These are phyloP conservation scores for Epinephelus malabaricus DNA, from an alignment of 2,797 vertebrate species.

Conservation along the genomic window DNA sequence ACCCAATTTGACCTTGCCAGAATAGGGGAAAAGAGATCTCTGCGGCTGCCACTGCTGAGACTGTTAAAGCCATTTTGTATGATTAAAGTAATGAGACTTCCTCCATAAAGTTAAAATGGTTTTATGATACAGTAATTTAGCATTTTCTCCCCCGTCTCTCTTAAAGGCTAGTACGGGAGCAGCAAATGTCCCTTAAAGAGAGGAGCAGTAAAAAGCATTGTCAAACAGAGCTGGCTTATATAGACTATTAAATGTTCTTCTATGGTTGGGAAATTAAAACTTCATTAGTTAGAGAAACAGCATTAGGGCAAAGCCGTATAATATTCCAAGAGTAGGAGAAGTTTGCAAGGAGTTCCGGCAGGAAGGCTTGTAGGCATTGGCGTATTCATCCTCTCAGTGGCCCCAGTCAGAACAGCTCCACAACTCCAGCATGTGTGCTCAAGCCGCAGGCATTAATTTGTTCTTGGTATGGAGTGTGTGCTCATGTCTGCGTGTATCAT, in stretches of 20 bases:
- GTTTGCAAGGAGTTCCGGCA: constrained; percentile 58
- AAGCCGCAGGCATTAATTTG: constrained; percentile 64
- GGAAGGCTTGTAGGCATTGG: constrained; percentile 68
- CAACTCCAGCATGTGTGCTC: constrained; percentile 65
- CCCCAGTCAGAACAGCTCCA: constrained; percentile 59
- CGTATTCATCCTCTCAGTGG: constrained; percentile 67
- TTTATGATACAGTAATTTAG: constrained; percentile 79
- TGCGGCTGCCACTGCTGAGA: constrained; percentile 66
- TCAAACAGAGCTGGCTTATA: constrained; percentile 60
- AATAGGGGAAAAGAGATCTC: constrained; percentile 47
- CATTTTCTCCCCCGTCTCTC: constrained; percentile 63
- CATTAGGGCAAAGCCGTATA: constrained; percentile 48
- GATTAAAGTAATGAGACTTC: constrained; percentile 82
- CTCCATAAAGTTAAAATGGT: constrained; percentile 77
- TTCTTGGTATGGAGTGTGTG: constrained; percentile 49
- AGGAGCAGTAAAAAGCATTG: constrained; percentile 68
- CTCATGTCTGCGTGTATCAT: constrained; percentile 35
- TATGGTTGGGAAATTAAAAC: constrained; percentile 74
- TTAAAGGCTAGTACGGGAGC: constrained; percentile 68
- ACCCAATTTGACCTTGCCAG: constrained; percentile 76
- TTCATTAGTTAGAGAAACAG: constrained; percentile 77
- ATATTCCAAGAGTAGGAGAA: constrained; percentile 39
- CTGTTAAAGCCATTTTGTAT: constrained; percentile 75
- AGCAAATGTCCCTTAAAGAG: constrained; percentile 71
- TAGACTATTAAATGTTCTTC: constrained; percentile 66